Evolutionary conservation across 2,888 invertebrate species (phyloP).

Genomic region (Meloe dianella): DNA sequence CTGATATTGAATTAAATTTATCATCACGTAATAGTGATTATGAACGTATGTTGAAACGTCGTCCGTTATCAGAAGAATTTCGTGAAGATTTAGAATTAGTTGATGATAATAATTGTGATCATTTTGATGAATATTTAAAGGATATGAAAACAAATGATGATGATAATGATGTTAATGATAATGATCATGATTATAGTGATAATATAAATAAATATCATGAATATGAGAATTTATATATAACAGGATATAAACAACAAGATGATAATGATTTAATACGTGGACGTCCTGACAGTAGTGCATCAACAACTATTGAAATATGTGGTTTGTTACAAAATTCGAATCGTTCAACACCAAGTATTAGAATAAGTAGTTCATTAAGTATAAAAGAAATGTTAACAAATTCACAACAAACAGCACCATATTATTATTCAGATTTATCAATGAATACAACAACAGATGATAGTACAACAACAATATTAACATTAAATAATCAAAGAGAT

Average conservation of each 20-base stretch:
- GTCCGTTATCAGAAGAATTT: conserved; percentile 79
- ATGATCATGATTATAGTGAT: conserved; percentile 52
- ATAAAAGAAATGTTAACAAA: conserved; percentile 41
- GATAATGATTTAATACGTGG: conserved; percentile 50
- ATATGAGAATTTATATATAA: conserved; percentile 53
- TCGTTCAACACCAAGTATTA: conserved; percentile 49
- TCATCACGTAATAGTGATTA: conserved; percentile 44
- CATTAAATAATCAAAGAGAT: conserved; percentile 76
- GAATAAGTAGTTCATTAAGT: conserved; percentile 42
- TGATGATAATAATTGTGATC: conserved; percentile 62
- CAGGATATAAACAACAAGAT: conserved; percentile 29
- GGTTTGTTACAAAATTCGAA: conserved; percentile 49
- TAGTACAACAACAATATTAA: conserved; percentile 49
- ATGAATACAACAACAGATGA: conserved; percentile 48
- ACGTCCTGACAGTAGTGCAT: conserved; percentile 50
- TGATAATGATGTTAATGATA: conserved; percentile 37
- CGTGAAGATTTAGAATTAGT: conserved; percentile 70
- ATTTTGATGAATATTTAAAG: conserved; percentile 72
- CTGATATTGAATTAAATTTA: conserved; percentile 51
- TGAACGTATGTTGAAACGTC: conserved; percentile 64
- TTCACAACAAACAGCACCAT: conserved; percentile 71
- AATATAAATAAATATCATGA: conserved; percentile 41
- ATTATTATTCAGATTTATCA: conserved; percentile 83
- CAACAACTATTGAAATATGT: conserved; percentile 50
- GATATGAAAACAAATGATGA: conserved; percentile 66